Evolutionary conservation across 2,113 vertebrate genomes (phyloP), one percentile per base, ranked within the genome.

Genomic region (Copsychus sechellarum): DNA sequence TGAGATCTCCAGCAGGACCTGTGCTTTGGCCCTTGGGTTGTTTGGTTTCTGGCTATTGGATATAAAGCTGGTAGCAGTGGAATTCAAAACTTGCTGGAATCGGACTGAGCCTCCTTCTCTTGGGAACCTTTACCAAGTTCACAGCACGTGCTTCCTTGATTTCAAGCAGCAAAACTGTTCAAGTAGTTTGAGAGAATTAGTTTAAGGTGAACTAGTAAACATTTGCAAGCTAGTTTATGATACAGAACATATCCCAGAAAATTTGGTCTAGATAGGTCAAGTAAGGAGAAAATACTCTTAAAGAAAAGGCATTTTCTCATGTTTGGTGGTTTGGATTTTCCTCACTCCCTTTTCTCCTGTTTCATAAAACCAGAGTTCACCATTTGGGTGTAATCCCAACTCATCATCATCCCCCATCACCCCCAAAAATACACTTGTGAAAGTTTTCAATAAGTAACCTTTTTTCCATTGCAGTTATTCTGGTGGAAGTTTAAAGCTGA

Each of bases 401-500:
- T 9, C 3, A 1, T 25, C 8, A 1, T 33, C 29, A n/a, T 29
- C 16, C 10, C 17, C 23, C 28, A 0, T 19, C 8, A 25, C 9
- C 45, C 47, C 10, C 3, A 2, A 36, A 81, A 31, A 15, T 12
- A 53, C 26, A 5, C 21, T 33, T 12, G 4, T 16, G 12, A 15
- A 11, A 42, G 18, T 53, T 90, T 88, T 31, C 51, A 82, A 70
- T 45, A 40, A 80, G 43, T 73, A 86, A 66, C 47, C 40, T 67
- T 95, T 93, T 71, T 5, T 14, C 51, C 10, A 25, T 21, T 84
- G 42, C 33, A 51, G 51, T 58, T 38, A 7, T 69, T 95, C 67
- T 50, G 40, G 66, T 47, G 77, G 19, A 88, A 92, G 71, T 94
- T 91, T 70, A 91, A 86, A 72, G 57, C 84, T 96, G 94, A 96